Base-by-base conservation (phyloP, 2,113 vertebrate genomes). In the Nycticorax nycticorax region DNA sequence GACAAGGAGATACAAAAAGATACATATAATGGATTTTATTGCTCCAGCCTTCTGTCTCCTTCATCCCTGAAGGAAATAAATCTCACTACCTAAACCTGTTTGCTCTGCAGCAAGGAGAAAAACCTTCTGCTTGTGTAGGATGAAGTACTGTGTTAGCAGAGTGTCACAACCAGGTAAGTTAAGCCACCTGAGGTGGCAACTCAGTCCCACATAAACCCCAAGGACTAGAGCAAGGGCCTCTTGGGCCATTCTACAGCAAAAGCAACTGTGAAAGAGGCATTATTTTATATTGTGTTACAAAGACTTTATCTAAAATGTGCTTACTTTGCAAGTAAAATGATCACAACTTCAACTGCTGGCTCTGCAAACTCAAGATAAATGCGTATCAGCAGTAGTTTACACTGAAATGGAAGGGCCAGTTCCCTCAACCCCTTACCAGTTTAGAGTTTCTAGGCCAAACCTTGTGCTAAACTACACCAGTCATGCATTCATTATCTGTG, bases 21-120 rank as follows among this genome's bases (percentile, higher is more conserved):
- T 78, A 85, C 24, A 75, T 85, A 95, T 97, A 62, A 98, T 98
- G 96, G 96, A 93, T 97, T 98, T 97, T 97, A 97, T 96, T 97
- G 91, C 88, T 88, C 45, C 3, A n/a, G 93, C 85, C 66, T 92
- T 74, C 63, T 83, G 52, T 41, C 91, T 87, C 72, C 63, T 60
- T 67, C 84, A 92, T 41, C 72, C 80, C 68, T 11, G 77, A 87
- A 95, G 77, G 80, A 88, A 60, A 56, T 77, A 79, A 80, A 91
- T 50, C 45, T 83, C 69, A 48, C 82, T 52, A 85, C 91, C 91
- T 92, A 92, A 93, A 95, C 92, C 60, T 89, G 74, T 62, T 86
- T 80, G 85, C 85, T 96, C 37, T 73, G 87, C 68, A 94, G 39
- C 17, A 86, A 88, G 77, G 91, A 92, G 92, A 52, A 95, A 94